A percentile compares a stretch with the other conserved stretches of the same genome.
Conservation (phyloP, 2,888 invertebrate species). For the Exocentrus adspersus region DNA sequence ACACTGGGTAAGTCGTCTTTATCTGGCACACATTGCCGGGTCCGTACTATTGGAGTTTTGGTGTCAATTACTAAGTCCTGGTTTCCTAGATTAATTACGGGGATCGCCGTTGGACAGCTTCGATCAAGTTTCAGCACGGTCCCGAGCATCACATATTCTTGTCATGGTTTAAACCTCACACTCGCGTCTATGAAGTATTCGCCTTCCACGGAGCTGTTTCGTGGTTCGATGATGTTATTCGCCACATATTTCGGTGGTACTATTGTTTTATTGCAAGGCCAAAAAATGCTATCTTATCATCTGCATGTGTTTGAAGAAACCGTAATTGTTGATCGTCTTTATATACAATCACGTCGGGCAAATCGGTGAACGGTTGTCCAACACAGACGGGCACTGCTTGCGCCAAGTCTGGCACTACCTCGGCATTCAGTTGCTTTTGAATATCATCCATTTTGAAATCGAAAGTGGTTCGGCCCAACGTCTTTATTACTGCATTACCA, state of each 20-base stretch:
- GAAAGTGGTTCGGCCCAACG: not conserved
- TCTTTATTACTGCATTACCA: not conserved
- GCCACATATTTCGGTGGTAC: not conserved
- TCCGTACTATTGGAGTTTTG: not conserved
- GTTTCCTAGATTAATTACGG: not conserved
- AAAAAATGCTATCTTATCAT: too few relatives aligned
- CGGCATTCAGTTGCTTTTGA: not conserved
- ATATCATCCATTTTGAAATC: not conserved
- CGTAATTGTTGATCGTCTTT: too few relatives aligned
- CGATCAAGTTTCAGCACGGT: not conserved
- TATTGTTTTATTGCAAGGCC: too few relatives aligned
- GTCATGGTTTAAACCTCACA: not conserved
- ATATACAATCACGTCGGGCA: too few relatives aligned
- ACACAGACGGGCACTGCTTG: not conserved
- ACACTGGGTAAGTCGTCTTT: not conserved
- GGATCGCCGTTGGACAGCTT: not conserved
- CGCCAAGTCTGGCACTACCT: not conserved
- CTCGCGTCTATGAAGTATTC: too few relatives aligned
- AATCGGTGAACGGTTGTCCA: not conserved
- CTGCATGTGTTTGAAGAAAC: too few relatives aligned
- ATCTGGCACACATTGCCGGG: not conserved
- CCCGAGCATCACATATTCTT: constrained; percentile 1
- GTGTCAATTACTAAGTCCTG: not conserved
- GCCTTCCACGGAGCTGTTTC: too few relatives aligned
- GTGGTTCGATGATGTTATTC: too few relatives aligned